phyloP scores from a whole-genome alignment of 2,888 invertebrate genomes.

The Anorthoa munda region DNA sequence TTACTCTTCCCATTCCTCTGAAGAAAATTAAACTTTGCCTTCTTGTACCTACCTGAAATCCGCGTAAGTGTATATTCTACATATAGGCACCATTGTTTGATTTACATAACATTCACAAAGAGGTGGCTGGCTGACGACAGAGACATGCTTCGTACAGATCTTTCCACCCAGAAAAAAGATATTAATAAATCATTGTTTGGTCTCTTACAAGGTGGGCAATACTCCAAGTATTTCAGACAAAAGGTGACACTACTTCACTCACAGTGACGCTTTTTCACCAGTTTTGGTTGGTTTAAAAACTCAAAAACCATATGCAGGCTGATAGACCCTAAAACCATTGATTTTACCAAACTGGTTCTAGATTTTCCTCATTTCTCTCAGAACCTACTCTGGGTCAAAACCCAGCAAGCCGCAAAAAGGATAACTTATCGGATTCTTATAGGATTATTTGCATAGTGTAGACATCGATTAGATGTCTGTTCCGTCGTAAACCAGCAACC shows the following conservation, averaged over 20 bases:
- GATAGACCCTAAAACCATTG: not conserved
- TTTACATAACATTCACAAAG: conserved; percentile 14
- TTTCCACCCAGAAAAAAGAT: conserved; percentile 43
- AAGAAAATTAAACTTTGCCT: not conserved
- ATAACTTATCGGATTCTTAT: not conserved
- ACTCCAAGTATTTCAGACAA: conserved; percentile 53
- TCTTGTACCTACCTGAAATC: not conserved
- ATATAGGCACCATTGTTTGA: not conserved
- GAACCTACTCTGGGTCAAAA: not conserved
- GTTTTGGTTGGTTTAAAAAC: not conserved
- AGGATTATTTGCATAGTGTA: conserved; percentile 6
- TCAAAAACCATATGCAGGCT: too few relatives aligned
- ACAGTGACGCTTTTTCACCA: not conserved
- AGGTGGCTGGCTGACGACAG: conserved; percentile 10
- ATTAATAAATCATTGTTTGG: conserved; percentile 55
- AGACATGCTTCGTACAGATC: not conserved
- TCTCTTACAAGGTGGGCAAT: conserved; percentile 54
- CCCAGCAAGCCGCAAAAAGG: not conserved
- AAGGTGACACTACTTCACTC: conserved; percentile 30
- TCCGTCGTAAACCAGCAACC: conserved; percentile 22
- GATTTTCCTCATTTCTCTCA: not conserved
- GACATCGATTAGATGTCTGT: not conserved
- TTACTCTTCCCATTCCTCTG: not conserved
- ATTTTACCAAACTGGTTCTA: not conserved
- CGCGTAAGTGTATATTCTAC: not conserved